A percentile compares a stretch with the other conserved stretches of the same genome.
Conservation (phyloP, 2,797 vertebrate species). For the Enteromius viviparus region DNA sequence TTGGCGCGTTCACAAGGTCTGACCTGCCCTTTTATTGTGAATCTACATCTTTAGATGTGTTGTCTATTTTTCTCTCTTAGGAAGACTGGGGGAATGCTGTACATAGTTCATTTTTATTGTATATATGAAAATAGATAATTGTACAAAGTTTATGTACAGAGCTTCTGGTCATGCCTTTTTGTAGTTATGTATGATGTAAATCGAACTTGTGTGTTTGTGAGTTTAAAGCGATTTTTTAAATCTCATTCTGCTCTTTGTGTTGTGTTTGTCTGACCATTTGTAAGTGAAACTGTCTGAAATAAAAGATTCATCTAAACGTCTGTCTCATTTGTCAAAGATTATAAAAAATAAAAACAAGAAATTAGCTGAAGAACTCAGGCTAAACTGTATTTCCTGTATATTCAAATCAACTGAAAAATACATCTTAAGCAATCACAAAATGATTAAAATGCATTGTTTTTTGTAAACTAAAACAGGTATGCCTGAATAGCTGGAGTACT, state of each 20-base stretch:
- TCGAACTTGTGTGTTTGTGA: constrained; percentile 36
- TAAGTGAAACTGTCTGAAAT: constrained; percentile 34
- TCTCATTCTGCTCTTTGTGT: constrained; percentile 1
- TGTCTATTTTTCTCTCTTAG: constrained; percentile 19
- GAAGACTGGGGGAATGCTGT: constrained; percentile 9
- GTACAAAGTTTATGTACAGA: constrained; percentile 54
- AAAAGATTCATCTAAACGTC: not conserved
- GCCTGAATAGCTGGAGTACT: not conserved
- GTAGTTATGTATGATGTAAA: constrained; percentile 48
- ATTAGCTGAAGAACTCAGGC: not conserved
- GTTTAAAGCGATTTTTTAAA: constrained; percentile 29
- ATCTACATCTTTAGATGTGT: constrained; percentile 28
- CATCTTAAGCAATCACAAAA: not conserved
- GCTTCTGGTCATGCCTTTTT: constrained; percentile 50
- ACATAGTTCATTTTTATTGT: constrained; percentile 53
- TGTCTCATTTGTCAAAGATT: not conserved
- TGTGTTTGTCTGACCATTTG: constrained; percentile 9
- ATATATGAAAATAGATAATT: constrained; percentile 50
- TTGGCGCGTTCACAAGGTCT: constrained; percentile 23
- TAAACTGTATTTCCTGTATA: not conserved
- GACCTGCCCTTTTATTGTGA: constrained; percentile 29
- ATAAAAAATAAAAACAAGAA: not conserved
- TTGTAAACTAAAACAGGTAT: not conserved
- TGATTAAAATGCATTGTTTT: not conserved
- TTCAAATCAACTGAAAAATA: not conserved